Evolutionary conservation across 2,797 vertebrate genomes (phyloP).

Genomic region (Pangasius sanitwongsei): DNA sequence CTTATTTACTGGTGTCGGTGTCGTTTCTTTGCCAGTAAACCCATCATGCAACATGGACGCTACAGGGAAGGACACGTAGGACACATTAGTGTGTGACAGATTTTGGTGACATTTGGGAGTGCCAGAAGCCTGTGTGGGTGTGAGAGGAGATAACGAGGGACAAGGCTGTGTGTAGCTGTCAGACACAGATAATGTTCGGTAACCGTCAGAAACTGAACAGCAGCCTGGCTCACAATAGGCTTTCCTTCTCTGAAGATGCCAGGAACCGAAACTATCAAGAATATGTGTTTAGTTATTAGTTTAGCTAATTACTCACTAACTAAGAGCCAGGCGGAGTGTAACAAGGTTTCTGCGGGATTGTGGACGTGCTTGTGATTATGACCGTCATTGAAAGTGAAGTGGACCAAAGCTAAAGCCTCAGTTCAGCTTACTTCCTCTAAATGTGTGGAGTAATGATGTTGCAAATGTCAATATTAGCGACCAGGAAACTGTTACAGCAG

Average conservation of each 20-base stretch:
- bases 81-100: constrained; percentile 55
- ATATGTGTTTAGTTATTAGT: neutral
- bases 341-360: neutral
- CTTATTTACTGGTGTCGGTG: neutral
- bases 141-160: constrained; percentile 66
- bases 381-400: constrained; percentile 1
- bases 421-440: constrained; percentile 20
- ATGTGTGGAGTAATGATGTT: constrained; percentile 67
- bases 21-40: neutral
- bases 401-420: constrained; percentile 18
- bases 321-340: neutral
- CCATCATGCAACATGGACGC: neutral
- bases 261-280: neutral
- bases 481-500: constrained; percentile 52
- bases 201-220: constrained; percentile 65
- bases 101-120: constrained; percentile 72
- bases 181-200: constrained; percentile 70
- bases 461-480: constrained; percentile 57
- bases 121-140: constrained; percentile 51
- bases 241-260: constrained; percentile 2
- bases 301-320: neutral
- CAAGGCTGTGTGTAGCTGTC: constrained; percentile 61
- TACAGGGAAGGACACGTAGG: neutral
- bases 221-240: constrained; percentile 39
- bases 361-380: neutral